phyloP scores from a whole-genome alignment of 1,140 invertebrate genomes.

The Aradophagus sp. region DNA sequence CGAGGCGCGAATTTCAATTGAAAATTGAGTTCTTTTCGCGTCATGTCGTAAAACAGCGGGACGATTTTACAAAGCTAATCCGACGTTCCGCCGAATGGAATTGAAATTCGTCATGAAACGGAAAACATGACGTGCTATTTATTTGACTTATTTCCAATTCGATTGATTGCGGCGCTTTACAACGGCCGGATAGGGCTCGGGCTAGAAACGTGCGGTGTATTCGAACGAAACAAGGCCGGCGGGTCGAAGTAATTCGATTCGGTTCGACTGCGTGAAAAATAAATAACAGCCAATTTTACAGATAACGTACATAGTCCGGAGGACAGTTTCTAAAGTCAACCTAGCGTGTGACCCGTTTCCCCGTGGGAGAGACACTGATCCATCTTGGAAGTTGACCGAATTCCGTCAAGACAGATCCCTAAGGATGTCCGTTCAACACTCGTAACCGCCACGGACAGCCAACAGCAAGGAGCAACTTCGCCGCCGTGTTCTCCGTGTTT shows the following conservation, averaged over 20 bases:
- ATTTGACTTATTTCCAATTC: conserved; percentile 29
- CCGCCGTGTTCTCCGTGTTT: conserved; percentile 43
- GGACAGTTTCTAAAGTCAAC: conserved; percentile 48
- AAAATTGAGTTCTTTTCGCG: conserved; percentile 31
- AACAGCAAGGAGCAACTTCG: conserved; percentile 33
- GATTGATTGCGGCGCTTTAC: conserved; percentile 22
- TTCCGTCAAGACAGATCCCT: conserved; percentile 47
- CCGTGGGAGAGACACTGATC: conserved; percentile 48
- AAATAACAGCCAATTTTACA: conserved; percentile 38
- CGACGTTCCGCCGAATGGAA: conserved; percentile 33
- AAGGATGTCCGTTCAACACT: conserved; percentile 56
- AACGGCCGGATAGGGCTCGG: too few species aligned
- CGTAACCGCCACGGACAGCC: conserved; percentile 39
- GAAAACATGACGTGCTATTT: conserved; percentile 30
- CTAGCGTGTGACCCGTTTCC: conserved; percentile 43
- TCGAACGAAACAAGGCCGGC: too few species aligned
- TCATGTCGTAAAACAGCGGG: conserved; percentile 42
- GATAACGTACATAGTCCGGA: conserved; percentile 23
- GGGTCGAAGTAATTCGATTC: conserved; percentile 11
- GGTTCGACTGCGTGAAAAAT: conserved; percentile 26
- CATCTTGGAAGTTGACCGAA: conserved; percentile 40
- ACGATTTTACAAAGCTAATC: conserved; percentile 48
- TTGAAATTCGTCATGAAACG: conserved; percentile 38
- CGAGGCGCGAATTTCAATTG: conserved; percentile 61
- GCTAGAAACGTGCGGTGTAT: too few species aligned